phyloP scores from a whole-genome alignment of 2,888 invertebrate species.

The Drosophila siamana region DNA sequence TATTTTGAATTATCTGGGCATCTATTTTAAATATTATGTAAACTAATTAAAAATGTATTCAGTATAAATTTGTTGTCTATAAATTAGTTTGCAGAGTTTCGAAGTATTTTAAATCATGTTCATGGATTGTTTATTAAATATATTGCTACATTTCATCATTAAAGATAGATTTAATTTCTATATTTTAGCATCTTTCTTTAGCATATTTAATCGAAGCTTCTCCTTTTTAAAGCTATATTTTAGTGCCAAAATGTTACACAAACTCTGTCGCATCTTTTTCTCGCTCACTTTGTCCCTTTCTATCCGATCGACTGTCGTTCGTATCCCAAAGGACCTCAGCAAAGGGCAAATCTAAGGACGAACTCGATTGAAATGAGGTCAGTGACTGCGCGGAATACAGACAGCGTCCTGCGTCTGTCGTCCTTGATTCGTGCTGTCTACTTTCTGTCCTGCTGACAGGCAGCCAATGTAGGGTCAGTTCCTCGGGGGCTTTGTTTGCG shows the following conservation, averaged over 20 bases:
- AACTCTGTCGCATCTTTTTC: not conserved
- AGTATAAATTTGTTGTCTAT: too few species aligned
- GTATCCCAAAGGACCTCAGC: not conserved
- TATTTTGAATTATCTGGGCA: not conserved
- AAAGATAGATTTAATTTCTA: too few species aligned
- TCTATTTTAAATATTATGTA: not conserved
- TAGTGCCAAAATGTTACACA: too few species aligned
- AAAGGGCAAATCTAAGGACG: constrained; percentile 16
- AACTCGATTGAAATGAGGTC: constrained; percentile 73
- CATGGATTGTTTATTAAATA: too few species aligned
- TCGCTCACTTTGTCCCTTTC: not conserved
- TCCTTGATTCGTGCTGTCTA: not conserved
- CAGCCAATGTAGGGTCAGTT: constrained; percentile 29
- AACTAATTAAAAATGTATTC: too few species aligned
- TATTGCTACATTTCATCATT: too few species aligned
- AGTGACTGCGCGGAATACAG: constrained; percentile 59
- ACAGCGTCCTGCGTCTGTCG: not conserved
- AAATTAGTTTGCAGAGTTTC: too few species aligned
- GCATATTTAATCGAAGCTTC: too few species aligned
- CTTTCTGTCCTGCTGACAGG: not conserved
- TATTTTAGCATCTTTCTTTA: too few species aligned
- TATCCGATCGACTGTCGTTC: not conserved
- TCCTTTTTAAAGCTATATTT: too few species aligned
- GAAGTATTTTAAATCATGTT: too few species aligned
- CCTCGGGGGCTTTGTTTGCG: constrained; percentile 45